A percentile compares a stretch with the other conserved stretches of the same genome.
These are phyloP conservation scores for Anastrepha ludens DNA, from an alignment of 1,140 invertebrate genomes.

Conservation along the genomic window DNA sequence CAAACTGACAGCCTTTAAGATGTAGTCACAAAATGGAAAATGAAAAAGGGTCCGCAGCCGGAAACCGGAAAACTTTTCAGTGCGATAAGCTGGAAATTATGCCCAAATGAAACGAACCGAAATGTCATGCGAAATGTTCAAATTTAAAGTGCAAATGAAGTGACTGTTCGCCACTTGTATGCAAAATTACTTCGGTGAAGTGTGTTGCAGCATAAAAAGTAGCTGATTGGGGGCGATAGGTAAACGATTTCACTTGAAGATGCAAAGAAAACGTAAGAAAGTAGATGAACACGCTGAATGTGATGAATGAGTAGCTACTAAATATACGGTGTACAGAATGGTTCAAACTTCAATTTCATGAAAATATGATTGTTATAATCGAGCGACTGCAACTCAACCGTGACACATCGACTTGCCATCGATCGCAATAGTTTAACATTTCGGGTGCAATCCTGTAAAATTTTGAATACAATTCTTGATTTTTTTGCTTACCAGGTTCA, in stretches of 20 bases:
- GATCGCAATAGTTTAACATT: too few species aligned
- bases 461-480: too few species aligned
- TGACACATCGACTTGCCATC: too few species aligned
- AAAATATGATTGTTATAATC: too few species aligned
- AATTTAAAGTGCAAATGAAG: conserved; percentile 11
- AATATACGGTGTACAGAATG: too few species aligned
- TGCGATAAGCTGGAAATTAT: not conserved
- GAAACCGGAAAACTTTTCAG: conserved; percentile 37
- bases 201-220: not conserved
- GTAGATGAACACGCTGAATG: not conserved
- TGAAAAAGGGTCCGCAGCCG: conserved; percentile 10
- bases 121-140: not conserved
- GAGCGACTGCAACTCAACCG: too few species aligned
- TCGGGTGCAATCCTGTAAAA: too few species aligned
- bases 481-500: too few species aligned
- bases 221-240: not conserved
- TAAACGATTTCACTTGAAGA: not conserved
- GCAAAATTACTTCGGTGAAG: not conserved
- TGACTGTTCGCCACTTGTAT: not conserved
- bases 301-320: too few species aligned
- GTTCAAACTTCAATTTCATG: too few species aligned
- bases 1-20: conserved; percentile 17
- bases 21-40: conserved; percentile 20
- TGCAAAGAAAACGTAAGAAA: not conserved
- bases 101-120: not conserved